Percentiles rank a stretch among this genome's conserved stretches.
Conservation (phyloP, 2,888 invertebrate genomes). For the Psococerastis gibbosa region DNA sequence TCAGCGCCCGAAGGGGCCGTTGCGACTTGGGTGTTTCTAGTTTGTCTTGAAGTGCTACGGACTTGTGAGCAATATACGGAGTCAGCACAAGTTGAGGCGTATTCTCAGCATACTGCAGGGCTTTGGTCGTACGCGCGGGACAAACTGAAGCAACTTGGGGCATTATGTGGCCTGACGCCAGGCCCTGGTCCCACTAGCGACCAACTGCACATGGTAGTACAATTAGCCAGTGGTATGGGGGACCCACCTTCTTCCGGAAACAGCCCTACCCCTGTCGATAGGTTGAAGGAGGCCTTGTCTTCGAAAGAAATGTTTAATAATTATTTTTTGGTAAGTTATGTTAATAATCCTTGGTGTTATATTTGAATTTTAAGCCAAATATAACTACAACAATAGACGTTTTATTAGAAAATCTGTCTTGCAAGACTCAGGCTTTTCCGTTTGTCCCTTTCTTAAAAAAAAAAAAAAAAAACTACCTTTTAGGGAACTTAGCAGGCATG, state of each 20-base stretch:
- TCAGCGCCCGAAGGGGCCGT: slow-evolving; percentile 63
- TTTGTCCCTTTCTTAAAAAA: background rate
- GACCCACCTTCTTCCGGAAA: slow-evolving; percentile 37
- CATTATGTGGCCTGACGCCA: slow-evolving; percentile 78
- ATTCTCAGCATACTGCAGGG: slow-evolving; percentile 68
- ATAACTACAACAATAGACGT: background rate
- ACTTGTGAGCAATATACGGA: slow-evolving; percentile 52
- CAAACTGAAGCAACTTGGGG: slow-evolving; percentile 71
- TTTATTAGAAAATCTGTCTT: too few species aligned
- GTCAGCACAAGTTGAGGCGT: slow-evolving; percentile 42
- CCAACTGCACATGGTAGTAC: slow-evolving; percentile 77
- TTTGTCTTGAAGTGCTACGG: slow-evolving; percentile 71
- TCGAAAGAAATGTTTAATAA: slow-evolving; percentile 77
- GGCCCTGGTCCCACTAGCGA: slow-evolving; percentile 63
- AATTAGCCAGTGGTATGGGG: slow-evolving; percentile 79
- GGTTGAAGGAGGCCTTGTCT: slow-evolving; percentile 75
- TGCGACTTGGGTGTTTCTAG: slow-evolving; percentile 78
- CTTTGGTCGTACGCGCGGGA: slow-evolving; percentile 76
- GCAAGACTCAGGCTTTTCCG: too few species aligned
- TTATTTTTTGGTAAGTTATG: slow-evolving; percentile 49
- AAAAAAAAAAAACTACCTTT: background rate
- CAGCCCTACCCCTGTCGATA: slow-evolving; percentile 51
- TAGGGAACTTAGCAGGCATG: background rate
- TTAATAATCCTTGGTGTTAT: too few species aligned
- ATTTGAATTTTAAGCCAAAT: background rate